phyloP scores from a whole-genome alignment of 2,888 invertebrate species.

The Icerya purchasi region DNA sequence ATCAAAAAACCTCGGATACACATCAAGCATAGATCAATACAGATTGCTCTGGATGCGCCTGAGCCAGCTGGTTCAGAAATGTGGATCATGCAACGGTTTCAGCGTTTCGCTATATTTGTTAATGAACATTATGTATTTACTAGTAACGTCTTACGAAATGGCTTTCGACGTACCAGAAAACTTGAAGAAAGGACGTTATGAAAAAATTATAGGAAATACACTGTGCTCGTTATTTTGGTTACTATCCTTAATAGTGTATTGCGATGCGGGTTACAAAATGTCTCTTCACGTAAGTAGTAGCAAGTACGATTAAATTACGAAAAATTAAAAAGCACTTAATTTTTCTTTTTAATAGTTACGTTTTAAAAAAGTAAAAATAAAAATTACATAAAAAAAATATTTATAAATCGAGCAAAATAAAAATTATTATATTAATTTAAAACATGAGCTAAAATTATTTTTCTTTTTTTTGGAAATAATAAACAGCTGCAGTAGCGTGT shows the following conservation, averaged over 20 bases:
- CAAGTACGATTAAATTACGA: no score
- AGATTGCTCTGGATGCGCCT: conserved; percentile 5
- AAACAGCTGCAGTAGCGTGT: no score
- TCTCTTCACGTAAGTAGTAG: conserved; percentile 4
- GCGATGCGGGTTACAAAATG: conserved; percentile 8
- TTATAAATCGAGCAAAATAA: no score
- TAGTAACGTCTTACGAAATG: conserved; percentile 2
- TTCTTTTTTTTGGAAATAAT: no score
- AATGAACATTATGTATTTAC: conserved; percentile 1
- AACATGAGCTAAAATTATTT: no score
- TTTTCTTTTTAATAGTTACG: no score
- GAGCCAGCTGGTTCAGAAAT: conserved; percentile 4
- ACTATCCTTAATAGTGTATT: conserved; percentile 1
- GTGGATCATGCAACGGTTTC: conserved; percentile 1
- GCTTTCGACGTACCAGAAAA: conserved; percentile 1
- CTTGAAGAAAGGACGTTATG: not conserved
- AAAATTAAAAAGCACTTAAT: no score
- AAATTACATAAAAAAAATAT: no score
- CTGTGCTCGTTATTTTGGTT: conserved; percentile 1
- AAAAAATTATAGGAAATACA: not conserved
- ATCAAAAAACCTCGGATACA: conserved; percentile 1
- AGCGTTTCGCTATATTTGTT: conserved; percentile 3
- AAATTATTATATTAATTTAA: no score
- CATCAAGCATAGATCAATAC: conserved; percentile 4
- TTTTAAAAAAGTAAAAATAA: no score